These are phyloP conservation scores for Numida meleagris DNA, from an alignment of 2,113 vertebrate genomes.

Conservation along the genomic window DNA sequence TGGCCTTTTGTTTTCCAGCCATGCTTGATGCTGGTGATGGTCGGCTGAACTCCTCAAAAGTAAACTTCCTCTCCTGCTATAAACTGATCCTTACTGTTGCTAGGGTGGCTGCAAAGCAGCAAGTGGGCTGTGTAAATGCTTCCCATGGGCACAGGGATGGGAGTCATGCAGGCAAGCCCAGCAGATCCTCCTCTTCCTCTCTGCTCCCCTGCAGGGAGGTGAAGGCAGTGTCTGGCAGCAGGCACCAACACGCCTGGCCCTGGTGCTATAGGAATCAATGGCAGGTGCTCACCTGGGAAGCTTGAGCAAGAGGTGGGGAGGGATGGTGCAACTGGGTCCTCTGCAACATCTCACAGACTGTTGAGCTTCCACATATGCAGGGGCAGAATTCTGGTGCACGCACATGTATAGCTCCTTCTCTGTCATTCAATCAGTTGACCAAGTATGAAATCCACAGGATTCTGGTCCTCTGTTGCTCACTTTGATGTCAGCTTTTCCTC, in stretches of 20 bases:
- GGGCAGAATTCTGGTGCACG: neutral
- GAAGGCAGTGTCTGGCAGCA: constrained; percentile 5
- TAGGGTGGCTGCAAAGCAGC: constrained; percentile 64
- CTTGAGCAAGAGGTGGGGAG: constrained; percentile 30
- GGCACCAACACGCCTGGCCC: neutral
- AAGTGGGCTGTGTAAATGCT: constrained; percentile 68
- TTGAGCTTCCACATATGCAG: neutral
- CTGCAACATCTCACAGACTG: neutral
- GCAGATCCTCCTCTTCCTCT: constrained; percentile 15
- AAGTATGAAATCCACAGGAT: constrained; percentile 8
- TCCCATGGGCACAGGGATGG: constrained; percentile 9
- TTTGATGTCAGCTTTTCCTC: constrained; percentile 19
- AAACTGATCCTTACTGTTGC: constrained; percentile 78
- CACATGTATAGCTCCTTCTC: neutral
- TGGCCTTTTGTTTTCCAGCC: constrained; percentile 73
- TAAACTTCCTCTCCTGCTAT: constrained; percentile 77
- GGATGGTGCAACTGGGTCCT: constrained; percentile 32
- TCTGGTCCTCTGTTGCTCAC: constrained; percentile 12
- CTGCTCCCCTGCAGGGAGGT: neutral
- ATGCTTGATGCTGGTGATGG: constrained; percentile 59
- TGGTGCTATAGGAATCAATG: constrained; percentile 45
- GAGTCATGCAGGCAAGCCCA: neutral
- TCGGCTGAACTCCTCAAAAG: constrained; percentile 69
- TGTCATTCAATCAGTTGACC: constrained; percentile 6
- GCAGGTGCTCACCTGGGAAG: constrained; percentile 54